Conservation (phyloP, 2,888 invertebrate genomes). For the Candidula unifasciata region DNA sequence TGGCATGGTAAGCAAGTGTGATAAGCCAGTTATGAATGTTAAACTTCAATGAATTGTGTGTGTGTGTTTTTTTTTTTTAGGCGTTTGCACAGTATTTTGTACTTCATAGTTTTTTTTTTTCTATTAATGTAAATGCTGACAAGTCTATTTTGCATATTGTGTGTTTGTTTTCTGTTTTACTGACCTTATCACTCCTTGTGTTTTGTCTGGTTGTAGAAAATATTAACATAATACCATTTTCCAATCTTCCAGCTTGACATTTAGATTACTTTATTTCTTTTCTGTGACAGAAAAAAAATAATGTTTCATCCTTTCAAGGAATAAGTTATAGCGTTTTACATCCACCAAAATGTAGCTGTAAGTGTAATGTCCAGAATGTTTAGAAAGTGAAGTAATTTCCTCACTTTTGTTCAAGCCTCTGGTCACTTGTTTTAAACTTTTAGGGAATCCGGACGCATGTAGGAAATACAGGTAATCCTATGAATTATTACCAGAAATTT, state of each 20-base stretch:
- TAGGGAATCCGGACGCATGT: no score
- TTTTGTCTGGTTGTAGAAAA: neutral
- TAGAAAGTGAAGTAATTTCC: neutral
- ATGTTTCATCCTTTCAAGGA: no score
- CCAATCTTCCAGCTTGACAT: neutral
- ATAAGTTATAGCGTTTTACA: neutral
- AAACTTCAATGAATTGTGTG: neutral
- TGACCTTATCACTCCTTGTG: no score
- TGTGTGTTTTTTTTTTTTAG: neutral
- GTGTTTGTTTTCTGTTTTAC: no score
- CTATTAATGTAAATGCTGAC: no score
- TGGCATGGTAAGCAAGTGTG: constrained; percentile 55
- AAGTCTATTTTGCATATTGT: no score
- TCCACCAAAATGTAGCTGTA: no score
- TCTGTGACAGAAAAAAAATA: neutral
- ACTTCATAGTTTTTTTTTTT: no score
- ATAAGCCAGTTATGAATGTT: neutral
- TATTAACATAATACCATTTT: neutral
- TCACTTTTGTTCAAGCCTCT: no score
- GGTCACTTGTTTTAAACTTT: no score
- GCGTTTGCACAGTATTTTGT: neutral
- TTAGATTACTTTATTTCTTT: neutral
- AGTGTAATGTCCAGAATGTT: neutral
- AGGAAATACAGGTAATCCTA: no score
- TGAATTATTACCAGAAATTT: no score